Conservation (phyloP, 2,113 vertebrate species). For the Spea bombifrons region DNA sequence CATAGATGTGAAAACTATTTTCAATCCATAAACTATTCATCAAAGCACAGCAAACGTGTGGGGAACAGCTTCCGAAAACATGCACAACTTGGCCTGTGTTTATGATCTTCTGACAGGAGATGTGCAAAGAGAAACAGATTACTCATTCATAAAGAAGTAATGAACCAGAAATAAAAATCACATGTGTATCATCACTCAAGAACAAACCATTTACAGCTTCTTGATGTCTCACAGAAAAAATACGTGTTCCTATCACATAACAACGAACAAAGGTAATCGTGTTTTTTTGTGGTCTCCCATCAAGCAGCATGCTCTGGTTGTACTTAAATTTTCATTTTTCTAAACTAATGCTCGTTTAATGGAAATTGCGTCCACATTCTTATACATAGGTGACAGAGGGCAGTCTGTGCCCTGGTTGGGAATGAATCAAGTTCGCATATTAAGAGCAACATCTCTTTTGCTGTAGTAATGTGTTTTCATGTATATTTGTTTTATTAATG, state of each 20-base stretch:
- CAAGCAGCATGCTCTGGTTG: constrained; percentile 66
- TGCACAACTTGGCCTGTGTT: constrained; percentile 56
- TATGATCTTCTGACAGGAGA: constrained; percentile 64
- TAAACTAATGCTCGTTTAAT: constrained; percentile 75
- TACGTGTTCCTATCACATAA: constrained; percentile 54
- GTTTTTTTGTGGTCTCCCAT: constrained; percentile 48
- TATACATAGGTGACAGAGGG: constrained; percentile 58
- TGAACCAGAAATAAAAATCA: constrained; percentile 69
- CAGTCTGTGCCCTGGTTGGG: constrained; percentile 26
- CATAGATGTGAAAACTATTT: constrained; percentile 60
- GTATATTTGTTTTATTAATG: background rate
- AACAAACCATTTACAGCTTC: constrained; percentile 54
- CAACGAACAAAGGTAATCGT: constrained; percentile 55
- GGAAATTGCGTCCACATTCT: constrained; percentile 60
- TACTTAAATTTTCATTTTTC: constrained; percentile 68
- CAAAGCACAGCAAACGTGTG: constrained; percentile 56
- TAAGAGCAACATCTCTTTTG: constrained; percentile 3
- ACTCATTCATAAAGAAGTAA: constrained; percentile 65
- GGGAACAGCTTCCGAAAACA: constrained; percentile 60
- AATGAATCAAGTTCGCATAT: constrained; percentile 61
- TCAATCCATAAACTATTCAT: constrained; percentile 62
- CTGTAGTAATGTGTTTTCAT: background rate
- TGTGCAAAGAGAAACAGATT: constrained; percentile 66
- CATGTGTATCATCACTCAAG: constrained; percentile 56
- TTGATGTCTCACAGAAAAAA: constrained; percentile 58